Evolutionary conservation across 2,797 vertebrate species (phyloP).

Genomic region (Sebastes steindachneri): DNA sequence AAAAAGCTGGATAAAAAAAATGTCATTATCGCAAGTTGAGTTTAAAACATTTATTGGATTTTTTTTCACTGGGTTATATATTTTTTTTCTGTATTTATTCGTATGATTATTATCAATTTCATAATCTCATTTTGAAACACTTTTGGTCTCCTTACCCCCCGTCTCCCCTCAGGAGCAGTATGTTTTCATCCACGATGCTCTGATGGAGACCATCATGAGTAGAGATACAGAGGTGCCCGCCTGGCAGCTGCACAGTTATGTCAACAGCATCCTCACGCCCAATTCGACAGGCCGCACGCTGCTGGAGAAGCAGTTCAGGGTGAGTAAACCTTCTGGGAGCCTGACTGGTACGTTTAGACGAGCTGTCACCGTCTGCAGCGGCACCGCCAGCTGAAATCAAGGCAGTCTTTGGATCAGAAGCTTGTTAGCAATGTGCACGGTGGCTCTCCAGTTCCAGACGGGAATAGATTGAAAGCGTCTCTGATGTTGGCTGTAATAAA

Average conservation of each 20-base stretch:
- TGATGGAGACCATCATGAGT: slow-evolving; percentile 96
- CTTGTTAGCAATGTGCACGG: slow-evolving; percentile 37
- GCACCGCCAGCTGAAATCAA: slow-evolving; percentile 15
- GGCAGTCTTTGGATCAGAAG: slow-evolving; percentile 37
- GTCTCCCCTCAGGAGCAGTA: slow-evolving; percentile 91
- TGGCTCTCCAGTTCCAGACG: slow-evolving; percentile 21
- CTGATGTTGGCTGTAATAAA: slow-evolving; percentile 66
- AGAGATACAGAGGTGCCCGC: slow-evolving; percentile 95
- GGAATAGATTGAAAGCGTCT: slow-evolving; percentile 49
- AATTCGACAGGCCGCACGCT: slow-evolving; percentile 89
- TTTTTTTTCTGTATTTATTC: background rate
- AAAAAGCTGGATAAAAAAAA: background rate
- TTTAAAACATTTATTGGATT: background rate
- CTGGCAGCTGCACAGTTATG: slow-evolving; percentile 93
- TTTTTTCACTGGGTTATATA: background rate
- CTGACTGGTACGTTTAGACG: slow-evolving; percentile 8
- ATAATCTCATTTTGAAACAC: background rate
- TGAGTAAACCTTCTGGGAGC: slow-evolving; percentile 65
- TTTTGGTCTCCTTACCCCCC: background rate
- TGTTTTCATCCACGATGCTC: slow-evolving; percentile 97
- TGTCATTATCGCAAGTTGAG: background rate
- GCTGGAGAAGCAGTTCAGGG: slow-evolving; percentile 98
- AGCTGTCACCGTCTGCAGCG: slow-evolving; percentile 21
- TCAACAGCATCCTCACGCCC: slow-evolving; percentile 94
- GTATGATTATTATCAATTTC: background rate